Evolutionary conservation across 2,888 invertebrate species (phyloP).

Genomic region (Coenonympha arcania): DNA sequence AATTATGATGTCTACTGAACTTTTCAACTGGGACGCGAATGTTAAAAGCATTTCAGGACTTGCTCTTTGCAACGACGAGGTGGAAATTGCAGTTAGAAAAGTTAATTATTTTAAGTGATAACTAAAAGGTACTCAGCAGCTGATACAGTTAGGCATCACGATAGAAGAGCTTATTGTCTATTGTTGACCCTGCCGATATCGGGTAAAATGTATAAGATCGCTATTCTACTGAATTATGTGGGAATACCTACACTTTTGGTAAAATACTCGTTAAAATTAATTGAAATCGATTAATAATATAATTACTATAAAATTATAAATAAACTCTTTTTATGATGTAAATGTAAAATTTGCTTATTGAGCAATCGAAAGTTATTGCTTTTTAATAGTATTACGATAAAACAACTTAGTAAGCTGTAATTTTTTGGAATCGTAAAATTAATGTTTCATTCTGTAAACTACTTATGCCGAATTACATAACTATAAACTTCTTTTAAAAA

Average conservation of each 20-base stretch:
- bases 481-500: too few relatives aligned
- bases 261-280: too few relatives aligned
- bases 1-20: slow-evolving; percentile 39
- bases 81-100: neutral
- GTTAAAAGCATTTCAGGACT: slow-evolving; percentile 18
- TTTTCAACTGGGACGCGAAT: slow-evolving; percentile 21
- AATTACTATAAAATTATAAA: neutral
- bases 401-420: too few relatives aligned
- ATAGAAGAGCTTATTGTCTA: too few relatives aligned
- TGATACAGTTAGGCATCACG: too few relatives aligned
- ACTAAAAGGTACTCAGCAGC: neutral
- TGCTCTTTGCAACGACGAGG: slow-evolving; percentile 6
- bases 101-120: slow-evolving; percentile 1
- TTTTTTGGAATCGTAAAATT: too few relatives aligned
- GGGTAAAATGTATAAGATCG: too few relatives aligned
- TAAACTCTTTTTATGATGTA: neutral
- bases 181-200: too few relatives aligned
- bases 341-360: neutral
- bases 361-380: neutral
- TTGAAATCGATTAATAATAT: neutral
- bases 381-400: neutral
- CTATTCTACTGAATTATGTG: too few relatives aligned
- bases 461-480: too few relatives aligned
- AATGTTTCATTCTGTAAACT: too few relatives aligned
- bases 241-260: too few relatives aligned